Evolutionary conservation across 2,797 vertebrate species (phyloP).

Genomic region (Typhlichthys eigenmanni): DNA sequence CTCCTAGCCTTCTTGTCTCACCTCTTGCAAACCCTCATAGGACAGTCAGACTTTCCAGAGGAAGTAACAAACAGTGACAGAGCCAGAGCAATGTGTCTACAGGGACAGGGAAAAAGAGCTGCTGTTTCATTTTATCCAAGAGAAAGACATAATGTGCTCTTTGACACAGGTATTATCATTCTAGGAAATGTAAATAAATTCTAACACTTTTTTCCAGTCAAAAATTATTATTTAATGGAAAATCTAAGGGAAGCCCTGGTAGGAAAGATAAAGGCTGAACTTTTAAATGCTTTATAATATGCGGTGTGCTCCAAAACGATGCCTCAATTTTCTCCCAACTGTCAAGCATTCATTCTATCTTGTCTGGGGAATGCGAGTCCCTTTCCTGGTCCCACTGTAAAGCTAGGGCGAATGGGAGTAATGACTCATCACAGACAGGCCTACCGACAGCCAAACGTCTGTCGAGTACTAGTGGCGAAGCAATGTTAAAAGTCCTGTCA

Average conservation of each 20-base stretch:
- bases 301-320: constrained; percentile 52
- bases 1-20: constrained; percentile 8
- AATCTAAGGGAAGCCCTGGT: constrained; percentile 18
- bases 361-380: constrained; percentile 66
- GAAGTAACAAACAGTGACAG: constrained; percentile 36
- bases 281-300: constrained; percentile 52
- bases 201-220: constrained; percentile 38
- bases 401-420: constrained; percentile 53
- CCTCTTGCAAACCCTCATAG: constrained; percentile 12
- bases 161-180: constrained; percentile 33
- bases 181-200: constrained; percentile 18
- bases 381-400: constrained; percentile 35
- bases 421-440: constrained; percentile 68
- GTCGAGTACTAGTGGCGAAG: constrained; percentile 11
- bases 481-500: constrained; percentile 3
- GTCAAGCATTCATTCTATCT: constrained; percentile 45
- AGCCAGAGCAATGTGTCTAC: constrained; percentile 33
- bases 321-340: constrained; percentile 50
- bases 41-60: constrained; percentile 43
- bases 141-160: constrained; percentile 46
- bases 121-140: constrained; percentile 44
- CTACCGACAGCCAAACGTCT: constrained; percentile 15
- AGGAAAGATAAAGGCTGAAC: constrained; percentile 45
- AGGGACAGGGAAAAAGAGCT: not conserved
- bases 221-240: constrained; percentile 42